A percentile compares a stretch with the other conserved stretches of the same genome.
Evolutionary conservation across 2,797 vertebrate species (phyloP).

Genomic region (Lithobates sylvaticus): DNA sequence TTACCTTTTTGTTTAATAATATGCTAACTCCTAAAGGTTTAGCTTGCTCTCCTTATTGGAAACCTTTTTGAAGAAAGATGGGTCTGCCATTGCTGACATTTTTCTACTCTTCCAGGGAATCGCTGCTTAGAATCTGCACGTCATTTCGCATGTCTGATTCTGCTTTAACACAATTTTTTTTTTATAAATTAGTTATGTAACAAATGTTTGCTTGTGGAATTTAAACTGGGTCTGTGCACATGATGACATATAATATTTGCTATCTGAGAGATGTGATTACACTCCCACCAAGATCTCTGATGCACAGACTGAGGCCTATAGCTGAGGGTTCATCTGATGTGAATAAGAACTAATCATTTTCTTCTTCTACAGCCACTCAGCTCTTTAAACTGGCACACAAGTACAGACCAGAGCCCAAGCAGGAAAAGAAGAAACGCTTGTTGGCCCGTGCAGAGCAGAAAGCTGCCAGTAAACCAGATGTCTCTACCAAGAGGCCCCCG

Average conservation of each 20-base stretch:
- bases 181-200: no score
- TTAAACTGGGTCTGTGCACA: conserved; percentile 69
- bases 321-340: no score
- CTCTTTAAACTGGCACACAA: conserved; percentile 98
- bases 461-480: conserved; percentile 92
- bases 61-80: no score
- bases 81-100: no score
- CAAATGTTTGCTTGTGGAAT: background rate
- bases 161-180: background rate
- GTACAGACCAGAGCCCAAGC: conserved; percentile 95
- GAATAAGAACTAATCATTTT: no score
- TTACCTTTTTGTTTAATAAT: no score
- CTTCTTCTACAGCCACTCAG: conserved; percentile 85
- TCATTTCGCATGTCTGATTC: no score
- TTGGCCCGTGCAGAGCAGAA: conserved; percentile 95
- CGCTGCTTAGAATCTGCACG: no score
- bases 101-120: no score
- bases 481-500: conserved; percentile 91
- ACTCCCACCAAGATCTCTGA: conserved; percentile 87
- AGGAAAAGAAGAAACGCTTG: conserved; percentile 93
- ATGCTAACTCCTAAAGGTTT: no score
- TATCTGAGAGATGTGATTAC: conserved; percentile 77
- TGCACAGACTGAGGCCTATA: conserved; percentile 64
- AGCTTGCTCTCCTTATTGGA: no score
- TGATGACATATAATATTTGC: conserved; percentile 81